Evolutionary conservation across 2,113 vertebrate species (phyloP).

Genomic region (Nesoenas mayeri): DNA sequence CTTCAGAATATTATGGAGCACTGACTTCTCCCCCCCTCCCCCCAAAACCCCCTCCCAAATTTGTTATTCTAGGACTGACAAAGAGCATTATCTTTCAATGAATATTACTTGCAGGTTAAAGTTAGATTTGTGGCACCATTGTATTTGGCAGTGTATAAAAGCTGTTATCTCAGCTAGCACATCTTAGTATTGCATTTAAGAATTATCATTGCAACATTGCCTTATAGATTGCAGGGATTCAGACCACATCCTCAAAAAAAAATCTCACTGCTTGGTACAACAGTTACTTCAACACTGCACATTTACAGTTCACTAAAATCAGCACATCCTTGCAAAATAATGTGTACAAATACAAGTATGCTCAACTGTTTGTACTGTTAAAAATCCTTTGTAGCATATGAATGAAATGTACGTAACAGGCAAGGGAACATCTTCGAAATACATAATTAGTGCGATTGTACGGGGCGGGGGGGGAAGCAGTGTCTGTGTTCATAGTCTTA

Average conservation of each 20-base stretch:
- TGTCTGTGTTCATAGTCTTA: background rate
- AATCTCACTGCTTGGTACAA: background rate
- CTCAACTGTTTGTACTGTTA: background rate
- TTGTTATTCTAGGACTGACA: background rate
- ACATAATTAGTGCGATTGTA: background rate
- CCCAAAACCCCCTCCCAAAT: background rate
- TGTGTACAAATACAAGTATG: background rate
- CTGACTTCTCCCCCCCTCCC: background rate
- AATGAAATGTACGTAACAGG: background rate
- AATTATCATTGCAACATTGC: background rate
- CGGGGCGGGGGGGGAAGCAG: too few relatives aligned
- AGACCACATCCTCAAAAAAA: background rate
- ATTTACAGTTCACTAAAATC: background rate
- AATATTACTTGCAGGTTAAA: background rate
- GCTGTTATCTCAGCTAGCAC: background rate
- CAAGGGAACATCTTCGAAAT: background rate
- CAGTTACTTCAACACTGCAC: background rate
- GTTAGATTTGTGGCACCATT: background rate
- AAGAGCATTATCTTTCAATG: background rate
- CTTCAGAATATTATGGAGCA: background rate
- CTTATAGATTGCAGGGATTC: background rate
- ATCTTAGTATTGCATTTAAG: background rate
- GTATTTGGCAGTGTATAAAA: background rate
- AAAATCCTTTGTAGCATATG: background rate
- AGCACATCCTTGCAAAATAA: background rate